Percentiles rank a stretch among this genome's conserved stretches.
Evolutionary conservation across 92 coral and sea anemone species (phyloP).

Genomic region (Diadumene lineata): DNA sequence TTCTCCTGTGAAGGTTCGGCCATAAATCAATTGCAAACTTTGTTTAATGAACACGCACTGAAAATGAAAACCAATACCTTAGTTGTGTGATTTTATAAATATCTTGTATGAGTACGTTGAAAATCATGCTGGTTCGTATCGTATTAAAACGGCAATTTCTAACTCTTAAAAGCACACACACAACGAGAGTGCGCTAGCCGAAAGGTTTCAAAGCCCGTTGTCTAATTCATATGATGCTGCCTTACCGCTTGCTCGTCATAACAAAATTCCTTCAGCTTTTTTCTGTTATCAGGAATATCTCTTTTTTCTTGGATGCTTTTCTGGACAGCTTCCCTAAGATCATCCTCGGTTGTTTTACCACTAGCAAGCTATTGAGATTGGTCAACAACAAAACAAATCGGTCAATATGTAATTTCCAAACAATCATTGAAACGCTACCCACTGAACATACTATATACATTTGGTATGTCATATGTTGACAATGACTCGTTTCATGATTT

Average conservation of each 20-base stretch:
- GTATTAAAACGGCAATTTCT: too few species aligned
- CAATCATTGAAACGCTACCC: too few species aligned
- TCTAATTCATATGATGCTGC: background rate
- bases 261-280: background rate
- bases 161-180: too few species aligned
- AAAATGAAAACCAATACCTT: too few species aligned
- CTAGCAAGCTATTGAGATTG: background rate
- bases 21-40: background rate
- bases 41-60: background rate
- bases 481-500: too few species aligned
- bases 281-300: background rate
- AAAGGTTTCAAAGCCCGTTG: too few species aligned
- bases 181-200: too few species aligned
- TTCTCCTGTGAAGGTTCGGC: conserved; percentile 1
- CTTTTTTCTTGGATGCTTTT: background rate
- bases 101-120: background rate
- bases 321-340: background rate
- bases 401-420: too few species aligned
- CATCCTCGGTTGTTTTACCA: conserved; percentile 5
- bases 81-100: too few species aligned
- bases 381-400: too few species aligned
- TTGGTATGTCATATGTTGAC: too few species aligned
- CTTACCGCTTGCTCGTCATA: background rate
- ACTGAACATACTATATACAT: too few species aligned
- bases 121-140: background rate